Evolutionary conservation across 2,113 vertebrate genomes (phyloP).

Genomic region (Neolamprologus sp.): DNA sequence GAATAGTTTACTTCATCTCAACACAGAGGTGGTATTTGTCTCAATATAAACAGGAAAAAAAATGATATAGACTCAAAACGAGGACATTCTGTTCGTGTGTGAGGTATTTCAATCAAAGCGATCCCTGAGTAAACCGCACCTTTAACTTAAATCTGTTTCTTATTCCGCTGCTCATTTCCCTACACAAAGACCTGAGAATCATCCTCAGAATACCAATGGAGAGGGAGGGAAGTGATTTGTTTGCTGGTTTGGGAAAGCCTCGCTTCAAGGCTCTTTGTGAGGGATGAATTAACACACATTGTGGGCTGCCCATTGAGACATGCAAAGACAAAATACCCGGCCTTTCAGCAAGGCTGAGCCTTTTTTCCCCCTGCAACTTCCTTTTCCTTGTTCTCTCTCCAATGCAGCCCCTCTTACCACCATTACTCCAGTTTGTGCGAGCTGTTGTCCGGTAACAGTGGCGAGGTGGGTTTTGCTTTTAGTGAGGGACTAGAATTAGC

Average conservation of each 20-base stretch:
- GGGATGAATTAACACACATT: slow-evolving; percentile 54
- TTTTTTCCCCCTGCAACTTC: neutral
- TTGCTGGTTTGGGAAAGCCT: slow-evolving; percentile 44
- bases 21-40: neutral
- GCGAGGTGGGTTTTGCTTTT: neutral
- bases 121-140: neutral
- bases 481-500: neutral
- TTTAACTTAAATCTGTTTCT: slow-evolving; percentile 14
- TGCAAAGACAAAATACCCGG: slow-evolving; percentile 10
- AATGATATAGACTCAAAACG: neutral
- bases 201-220: slow-evolving; percentile 42
- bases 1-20: neutral
- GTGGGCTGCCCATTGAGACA: slow-evolving; percentile 38
- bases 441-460: slow-evolving; percentile 9
- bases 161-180: slow-evolving; percentile 20
- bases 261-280: slow-evolving; percentile 40
- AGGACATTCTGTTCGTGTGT: neutral
- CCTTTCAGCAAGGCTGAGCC: slow-evolving; percentile 19
- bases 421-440: neutral
- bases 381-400: slow-evolving; percentile 4
- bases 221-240: slow-evolving; percentile 37
- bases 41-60: neutral
- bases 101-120: neutral
- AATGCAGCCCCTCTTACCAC: neutral
- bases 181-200: slow-evolving; percentile 18